Evolutionary conservation across 2,113 vertebrate genomes (phyloP), one percentile per base, ranked within the genome.

Genomic region (Craseonycteris thonglongyai): DNA sequence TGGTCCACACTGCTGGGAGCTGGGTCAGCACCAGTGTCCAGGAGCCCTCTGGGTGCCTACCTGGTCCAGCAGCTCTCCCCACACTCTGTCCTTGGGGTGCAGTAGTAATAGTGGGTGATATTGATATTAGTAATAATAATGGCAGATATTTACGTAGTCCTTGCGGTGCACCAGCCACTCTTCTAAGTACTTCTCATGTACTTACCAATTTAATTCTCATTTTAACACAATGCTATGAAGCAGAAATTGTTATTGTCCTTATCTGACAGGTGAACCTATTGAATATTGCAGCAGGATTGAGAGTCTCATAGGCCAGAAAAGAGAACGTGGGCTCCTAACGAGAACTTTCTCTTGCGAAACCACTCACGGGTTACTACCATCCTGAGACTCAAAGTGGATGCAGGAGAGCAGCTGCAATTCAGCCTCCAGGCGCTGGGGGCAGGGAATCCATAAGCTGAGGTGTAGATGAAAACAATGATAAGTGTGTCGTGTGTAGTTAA

Each of bases 401-500:
- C 66, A 22, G 4, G 30, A 59, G 58, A 71, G 10, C 35, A 26
- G 49, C 72, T 88, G 6, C 33, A 26, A 9, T 78, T 91, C 35
- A 65, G 4, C 45, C 42, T 42, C 22, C 13, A 51, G 51, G 45
- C 42, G 88, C 65, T 51, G 28, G 68, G 51, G 51, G 35, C 40
- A 78, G 74, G 58, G 12, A 12, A 16, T 45, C 51, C 5, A 0
- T 21, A 63, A 42, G 10, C 21, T 12, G 35, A 69, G 3, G 13
- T 49, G 28, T 56, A 81, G 58, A 61, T 84, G 88, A 61, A 94
- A 92, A 80, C 47, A 61, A 21, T 47, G 45, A 33, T 35, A 88
- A 56, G 72, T 35, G 11, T 40, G 71, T 71, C 33, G 56, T 56
- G 33, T 82, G 78, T 35, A 72, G 68, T 42, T 78, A 38, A 66